These are phyloP conservation scores for Protaetia brevitarsis DNA, from an alignment of 1,140 invertebrate species.

Conservation along the genomic window DNA sequence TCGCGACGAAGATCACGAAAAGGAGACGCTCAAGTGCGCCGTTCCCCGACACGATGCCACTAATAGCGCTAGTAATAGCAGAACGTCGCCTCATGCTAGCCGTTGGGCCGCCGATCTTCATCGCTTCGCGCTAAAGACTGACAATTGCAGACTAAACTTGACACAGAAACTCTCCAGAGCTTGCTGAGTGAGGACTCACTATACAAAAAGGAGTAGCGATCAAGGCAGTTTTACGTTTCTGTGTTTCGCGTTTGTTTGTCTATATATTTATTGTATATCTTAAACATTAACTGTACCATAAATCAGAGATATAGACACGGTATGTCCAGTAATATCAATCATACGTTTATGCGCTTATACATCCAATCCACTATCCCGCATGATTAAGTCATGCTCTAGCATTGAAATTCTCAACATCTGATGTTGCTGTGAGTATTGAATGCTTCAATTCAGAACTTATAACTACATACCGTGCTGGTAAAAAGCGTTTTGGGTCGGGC, in stretches of 20 bases:
- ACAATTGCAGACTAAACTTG: background rate
- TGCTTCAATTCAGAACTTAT: no score
- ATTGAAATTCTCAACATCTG: no score
- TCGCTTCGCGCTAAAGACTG: background rate
- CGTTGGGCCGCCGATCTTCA: conserved; percentile 10
- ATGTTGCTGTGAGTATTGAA: no score
- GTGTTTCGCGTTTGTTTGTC: background rate
- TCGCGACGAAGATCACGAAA: background rate
- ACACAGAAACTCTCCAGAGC: conserved; percentile 13
- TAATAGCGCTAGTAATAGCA: conserved; percentile 1
- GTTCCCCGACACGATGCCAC: background rate
- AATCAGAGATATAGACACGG: no score
- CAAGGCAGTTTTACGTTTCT: no score
- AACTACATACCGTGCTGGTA: no score
- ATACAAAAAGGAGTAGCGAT: background rate
- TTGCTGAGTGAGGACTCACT: conserved; percentile 3
- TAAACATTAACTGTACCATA: no score
- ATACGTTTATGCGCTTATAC: no score
- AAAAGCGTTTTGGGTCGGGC: no score
- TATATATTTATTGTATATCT: background rate
- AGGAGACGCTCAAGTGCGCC: background rate
- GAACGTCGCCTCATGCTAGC: background rate
- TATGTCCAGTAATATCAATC: no score
- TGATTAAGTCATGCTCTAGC: no score
- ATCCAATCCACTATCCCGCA: no score